These are phyloP conservation scores for Eulemur rubriventer DNA, from an alignment of 2,797 vertebrate species.

Conservation along the genomic window DNA sequence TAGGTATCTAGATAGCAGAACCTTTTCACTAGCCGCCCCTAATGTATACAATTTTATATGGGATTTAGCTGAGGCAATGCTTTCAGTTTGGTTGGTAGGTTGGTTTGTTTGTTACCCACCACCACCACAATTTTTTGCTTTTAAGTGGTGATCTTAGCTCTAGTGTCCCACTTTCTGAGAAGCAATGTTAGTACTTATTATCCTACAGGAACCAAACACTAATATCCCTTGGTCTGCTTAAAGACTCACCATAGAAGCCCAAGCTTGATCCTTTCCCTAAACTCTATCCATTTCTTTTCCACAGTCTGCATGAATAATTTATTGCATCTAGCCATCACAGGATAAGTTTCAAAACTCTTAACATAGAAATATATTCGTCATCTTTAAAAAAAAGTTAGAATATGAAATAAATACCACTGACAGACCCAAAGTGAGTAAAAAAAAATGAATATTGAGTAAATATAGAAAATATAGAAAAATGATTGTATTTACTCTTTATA, in stretches of 20 bases:
- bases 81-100: neutral
- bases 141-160: neutral
- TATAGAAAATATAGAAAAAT: neutral
- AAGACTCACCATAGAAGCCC: neutral
- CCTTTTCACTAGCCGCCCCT: neutral
- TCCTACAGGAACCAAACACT: neutral
- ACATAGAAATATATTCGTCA: neutral
- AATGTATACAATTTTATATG: rapidly evolving
- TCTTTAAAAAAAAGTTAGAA: neutral
- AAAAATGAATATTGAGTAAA: slow-evolving; percentile 33
- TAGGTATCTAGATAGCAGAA: no score
- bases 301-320: neutral
- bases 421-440: neutral
- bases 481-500: neutral
- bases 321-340: neutral
- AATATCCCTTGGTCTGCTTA: neutral
- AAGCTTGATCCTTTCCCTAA: neutral
- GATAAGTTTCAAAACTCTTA: neutral
- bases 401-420: neutral
- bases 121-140: neutral
- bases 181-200: neutral
- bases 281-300: neutral
- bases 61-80: neutral
- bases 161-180: neutral
- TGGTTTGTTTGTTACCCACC: neutral